Conservation (phyloP, 2,797 vertebrate species). For the Callimico goeldii region DNA sequence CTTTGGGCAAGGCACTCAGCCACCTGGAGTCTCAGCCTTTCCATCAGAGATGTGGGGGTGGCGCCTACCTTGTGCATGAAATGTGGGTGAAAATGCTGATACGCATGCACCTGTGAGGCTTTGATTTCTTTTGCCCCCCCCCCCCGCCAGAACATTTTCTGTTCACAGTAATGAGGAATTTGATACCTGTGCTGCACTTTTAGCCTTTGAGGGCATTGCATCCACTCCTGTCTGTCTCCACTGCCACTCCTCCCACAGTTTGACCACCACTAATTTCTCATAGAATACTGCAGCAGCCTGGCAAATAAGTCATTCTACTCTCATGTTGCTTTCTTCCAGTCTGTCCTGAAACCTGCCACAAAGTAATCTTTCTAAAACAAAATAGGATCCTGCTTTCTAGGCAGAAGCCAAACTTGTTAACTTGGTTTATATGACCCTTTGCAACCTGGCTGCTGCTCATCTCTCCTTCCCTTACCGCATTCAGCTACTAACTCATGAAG, state of each 20-base stretch:
- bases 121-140: neutral
- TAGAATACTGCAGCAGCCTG: neutral
- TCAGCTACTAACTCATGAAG: neutral
- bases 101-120: neutral
- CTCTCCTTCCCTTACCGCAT: neutral
- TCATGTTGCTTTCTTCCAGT: neutral
- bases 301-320: neutral
- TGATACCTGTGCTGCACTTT: accelerated
- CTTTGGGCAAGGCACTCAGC: too few relatives aligned
- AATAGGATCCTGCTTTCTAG: neutral
- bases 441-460: accelerated
- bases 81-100: neutral
- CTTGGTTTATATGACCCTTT: neutral
- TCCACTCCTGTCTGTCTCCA: neutral
- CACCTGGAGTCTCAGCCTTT: neutral
- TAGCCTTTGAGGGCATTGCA: neutral
- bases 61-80: accelerated
- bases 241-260: neutral
- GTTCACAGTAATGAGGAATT: neutral
- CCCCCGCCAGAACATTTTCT: neutral
- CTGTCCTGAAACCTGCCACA: neutral
- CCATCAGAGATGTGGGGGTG: neutral
- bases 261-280: neutral
- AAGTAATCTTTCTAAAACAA: neutral
- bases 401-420: neutral